A percentile compares a stretch with the other conserved stretches of the same genome.
These are phyloP conservation scores for Heliconius ethilla DNA, from an alignment of 2,888 invertebrate species.

Conservation along the genomic window DNA sequence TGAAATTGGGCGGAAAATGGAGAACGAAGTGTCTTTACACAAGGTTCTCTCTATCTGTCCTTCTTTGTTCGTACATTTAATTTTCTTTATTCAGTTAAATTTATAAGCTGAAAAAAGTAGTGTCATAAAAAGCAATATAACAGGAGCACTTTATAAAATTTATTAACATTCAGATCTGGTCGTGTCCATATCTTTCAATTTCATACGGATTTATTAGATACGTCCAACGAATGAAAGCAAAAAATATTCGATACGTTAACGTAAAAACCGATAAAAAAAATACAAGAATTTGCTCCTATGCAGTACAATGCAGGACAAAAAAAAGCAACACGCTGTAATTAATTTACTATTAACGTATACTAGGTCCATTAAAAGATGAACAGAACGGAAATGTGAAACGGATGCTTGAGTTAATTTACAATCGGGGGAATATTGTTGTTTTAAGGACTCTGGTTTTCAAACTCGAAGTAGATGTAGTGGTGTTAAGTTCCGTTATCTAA, in stretches of 20 bases:
- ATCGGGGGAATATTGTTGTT: too few species aligned
- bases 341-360: not conserved
- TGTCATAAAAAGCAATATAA: too few species aligned
- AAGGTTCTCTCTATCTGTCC: not conserved
- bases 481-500: too few species aligned
- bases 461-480: too few species aligned
- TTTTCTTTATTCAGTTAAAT: too few species aligned
- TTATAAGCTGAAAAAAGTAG: too few species aligned
- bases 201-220: constrained; percentile 16
- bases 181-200: constrained; percentile 7
- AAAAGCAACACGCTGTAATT: constrained; percentile 1
- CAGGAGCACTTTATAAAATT: not conserved
- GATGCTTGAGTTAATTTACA: too few species aligned
- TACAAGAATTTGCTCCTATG: constrained; percentile 5
- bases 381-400: too few species aligned
- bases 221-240: constrained; percentile 2
- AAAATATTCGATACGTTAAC: constrained; percentile 30
- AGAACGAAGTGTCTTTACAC: not conserved
- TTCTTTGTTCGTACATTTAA: not conserved
- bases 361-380: too few species aligned
- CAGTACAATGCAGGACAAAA: constrained; percentile 1
- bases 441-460: too few species aligned
- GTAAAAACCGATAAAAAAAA: constrained; percentile 26
- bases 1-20: not conserved
- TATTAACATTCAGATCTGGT: not conserved